Evolutionary conservation across 1,140 invertebrate species (phyloP), one percentile per base, ranked within the genome.

Genomic region (Goniozus legneri): DNA sequence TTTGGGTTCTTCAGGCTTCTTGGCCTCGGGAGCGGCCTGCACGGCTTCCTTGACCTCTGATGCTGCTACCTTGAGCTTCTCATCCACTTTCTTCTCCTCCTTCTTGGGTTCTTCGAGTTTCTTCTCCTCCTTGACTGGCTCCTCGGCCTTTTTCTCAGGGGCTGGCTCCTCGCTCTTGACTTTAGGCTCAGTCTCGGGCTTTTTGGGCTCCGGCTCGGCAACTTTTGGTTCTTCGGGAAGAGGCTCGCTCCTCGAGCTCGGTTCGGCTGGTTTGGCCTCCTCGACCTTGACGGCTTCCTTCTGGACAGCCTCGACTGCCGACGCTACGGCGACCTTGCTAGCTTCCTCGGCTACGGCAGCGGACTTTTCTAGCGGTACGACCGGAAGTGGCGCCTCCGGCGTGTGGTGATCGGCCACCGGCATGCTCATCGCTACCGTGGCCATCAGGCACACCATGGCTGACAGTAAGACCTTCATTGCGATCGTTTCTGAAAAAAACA

Each of bases 391-490:
- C 4, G 45, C 45, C 2, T 52, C 37, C 6, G 43, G 35, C 33
- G 52, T 40, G 7, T 44, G 50, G 3, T 59, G 54, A 14, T 69
- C 64, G 4, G 62, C 61, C 7, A 76, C 60, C 13, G 71, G 73
- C 69, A 69, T 73, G 1, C 54, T 47, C 4, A 41, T 8, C 2
- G 62, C 51, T 31, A 45, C 50, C 30, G 60, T 56, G 12, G 65
- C 59, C 37, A 73, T n/a, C 3, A 66, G 47, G 56, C 64, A 66
- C 14, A 75, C 27, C 53, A 61, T 51, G 31, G 61, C 47, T 48
- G 50, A 44, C 42, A 73, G 40, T n/a, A 60, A 18, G 44, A 64
- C 27, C 55, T 71, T 71, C 48, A 56, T 53, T 12, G 8, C 41
- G 62, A 67, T 72, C 41, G 46, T 65, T 13, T 38, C 33, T 30